Evolutionary conservation across 2,888 invertebrate species (phyloP).

Genomic region (Lasioglossum villosulum): DNA sequence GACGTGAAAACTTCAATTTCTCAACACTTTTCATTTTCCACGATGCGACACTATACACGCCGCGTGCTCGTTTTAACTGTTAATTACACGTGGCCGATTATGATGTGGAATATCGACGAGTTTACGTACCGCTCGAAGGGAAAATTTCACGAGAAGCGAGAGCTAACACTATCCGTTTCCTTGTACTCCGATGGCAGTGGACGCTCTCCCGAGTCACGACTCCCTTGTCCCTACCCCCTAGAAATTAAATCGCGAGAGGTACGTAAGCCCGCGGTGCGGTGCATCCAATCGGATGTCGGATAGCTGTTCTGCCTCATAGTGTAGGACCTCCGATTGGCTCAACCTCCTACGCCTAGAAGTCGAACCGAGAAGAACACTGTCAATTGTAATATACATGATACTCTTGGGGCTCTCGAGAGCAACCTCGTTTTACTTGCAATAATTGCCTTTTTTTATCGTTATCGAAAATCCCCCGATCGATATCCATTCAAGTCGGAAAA

Average conservation of each 20-base stretch:
- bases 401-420: conserved; percentile 33
- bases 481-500: neutral
- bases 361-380: conserved; percentile 66
- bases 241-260: conserved; percentile 75
- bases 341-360: conserved; percentile 67
- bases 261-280: conserved; percentile 75
- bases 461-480: conserved; percentile 14
- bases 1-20: conserved; percentile 44
- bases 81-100: conserved; percentile 20
- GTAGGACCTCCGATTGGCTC: conserved; percentile 70
- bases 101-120: conserved; percentile 1
- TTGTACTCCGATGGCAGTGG: conserved; percentile 82
- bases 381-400: conserved; percentile 64
- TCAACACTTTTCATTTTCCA: conserved; percentile 25
- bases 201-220: conserved; percentile 78
- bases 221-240: conserved; percentile 74
- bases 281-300: conserved; percentile 71
- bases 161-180: conserved; percentile 75
- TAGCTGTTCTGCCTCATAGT: conserved; percentile 63
- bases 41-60: neutral
- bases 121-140: conserved; percentile 62
- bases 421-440: conserved; percentile 57
- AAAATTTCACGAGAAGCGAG: conserved; percentile 65
- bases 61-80: neutral
- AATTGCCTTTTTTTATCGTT: conserved; percentile 42